A percentile compares a stretch with the other conserved stretches of the same genome.
These are phyloP conservation scores for Polypedilum vanderplanki DNA, from an alignment of 1,140 invertebrate species.

Conservation along the genomic window DNA sequence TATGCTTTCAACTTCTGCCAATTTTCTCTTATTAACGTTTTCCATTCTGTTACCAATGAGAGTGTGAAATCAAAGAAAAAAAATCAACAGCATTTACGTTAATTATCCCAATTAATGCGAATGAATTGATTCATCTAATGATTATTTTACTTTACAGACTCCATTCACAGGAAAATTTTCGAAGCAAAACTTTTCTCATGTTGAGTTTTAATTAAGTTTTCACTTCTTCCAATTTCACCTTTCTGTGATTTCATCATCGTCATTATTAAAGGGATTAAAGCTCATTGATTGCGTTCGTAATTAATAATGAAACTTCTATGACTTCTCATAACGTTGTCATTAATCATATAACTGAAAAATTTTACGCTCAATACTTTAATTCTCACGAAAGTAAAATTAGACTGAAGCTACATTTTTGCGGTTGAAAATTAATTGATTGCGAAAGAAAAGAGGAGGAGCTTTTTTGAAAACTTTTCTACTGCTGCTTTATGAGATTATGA, in stretches of 20 bases:
- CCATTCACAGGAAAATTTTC: background rate
- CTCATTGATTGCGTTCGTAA: too few relatives aligned
- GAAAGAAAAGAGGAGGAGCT: too few relatives aligned
- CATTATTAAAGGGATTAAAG: background rate
- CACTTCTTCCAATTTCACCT: background rate
- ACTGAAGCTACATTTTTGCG: too few relatives aligned
- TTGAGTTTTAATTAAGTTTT: constrained; percentile 7
- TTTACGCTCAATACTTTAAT: too few relatives aligned
- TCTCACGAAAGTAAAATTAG: too few relatives aligned
- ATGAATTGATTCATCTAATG: background rate
- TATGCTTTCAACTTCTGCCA: background rate
- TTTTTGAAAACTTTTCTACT: too few relatives aligned
- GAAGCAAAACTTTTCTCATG: background rate
- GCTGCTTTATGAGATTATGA: too few relatives aligned
- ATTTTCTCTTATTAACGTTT: background rate
- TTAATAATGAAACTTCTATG: too few relatives aligned
- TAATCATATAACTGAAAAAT: too few relatives aligned
- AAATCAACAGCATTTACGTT: background rate
- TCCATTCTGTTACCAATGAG: background rate
- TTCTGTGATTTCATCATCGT: background rate
- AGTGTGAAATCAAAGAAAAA: background rate
- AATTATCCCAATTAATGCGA: background rate
- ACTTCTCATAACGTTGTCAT: too few relatives aligned
- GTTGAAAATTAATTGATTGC: too few relatives aligned
- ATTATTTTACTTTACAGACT: background rate